A percentile compares a stretch with the other conserved stretches of the same genome.
These are phyloP conservation scores for Temnopleurus reevesii DNA, from an alignment of 53 echinoderm and acorn worm genomes.

Conservation along the genomic window DNA sequence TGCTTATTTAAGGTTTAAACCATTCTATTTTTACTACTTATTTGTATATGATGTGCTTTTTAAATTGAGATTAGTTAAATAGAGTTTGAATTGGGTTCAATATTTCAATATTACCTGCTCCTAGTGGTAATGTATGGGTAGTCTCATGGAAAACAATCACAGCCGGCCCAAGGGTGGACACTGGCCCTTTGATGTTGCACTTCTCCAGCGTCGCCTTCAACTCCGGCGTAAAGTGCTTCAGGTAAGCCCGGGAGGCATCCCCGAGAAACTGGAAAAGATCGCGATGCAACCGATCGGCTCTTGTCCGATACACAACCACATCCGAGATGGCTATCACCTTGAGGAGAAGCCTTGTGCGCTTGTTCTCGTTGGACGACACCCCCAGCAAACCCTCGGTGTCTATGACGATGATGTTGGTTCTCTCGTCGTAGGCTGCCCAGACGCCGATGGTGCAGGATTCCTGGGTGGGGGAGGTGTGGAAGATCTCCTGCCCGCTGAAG, in stretches of 20 bases:
- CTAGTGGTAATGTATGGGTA: conserved; percentile 82
- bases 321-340: conserved; percentile 95
- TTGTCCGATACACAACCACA: conserved; percentile 89
- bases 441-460: conserved; percentile 96
- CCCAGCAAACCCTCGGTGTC: conserved; percentile 97
- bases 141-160: conserved; percentile 96
- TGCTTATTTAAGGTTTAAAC: too few species aligned
- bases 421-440: conserved; percentile 86
- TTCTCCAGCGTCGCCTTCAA: conserved; percentile 71
- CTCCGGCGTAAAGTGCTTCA: conserved; percentile 78
- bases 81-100: too few species aligned
- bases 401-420: conserved; percentile 69
- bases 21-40: too few species aligned
- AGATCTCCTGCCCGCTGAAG: conserved; percentile 82
- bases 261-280: conserved; percentile 94
- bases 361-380: conserved; percentile 85
- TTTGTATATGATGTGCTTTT: too few species aligned
- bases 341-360: conserved; percentile 83
- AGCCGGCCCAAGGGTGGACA: conserved; percentile 86
- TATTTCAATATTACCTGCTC: conserved; percentile 62
- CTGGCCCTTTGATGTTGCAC: conserved; percentile 68
- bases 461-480: conserved; percentile 84
- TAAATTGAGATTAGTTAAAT: too few species aligned
- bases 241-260: conserved; percentile 87
- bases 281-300: conserved; percentile 87